Conservation (phyloP, 2,113 vertebrate species). For the Syngnathus floridae region DNA sequence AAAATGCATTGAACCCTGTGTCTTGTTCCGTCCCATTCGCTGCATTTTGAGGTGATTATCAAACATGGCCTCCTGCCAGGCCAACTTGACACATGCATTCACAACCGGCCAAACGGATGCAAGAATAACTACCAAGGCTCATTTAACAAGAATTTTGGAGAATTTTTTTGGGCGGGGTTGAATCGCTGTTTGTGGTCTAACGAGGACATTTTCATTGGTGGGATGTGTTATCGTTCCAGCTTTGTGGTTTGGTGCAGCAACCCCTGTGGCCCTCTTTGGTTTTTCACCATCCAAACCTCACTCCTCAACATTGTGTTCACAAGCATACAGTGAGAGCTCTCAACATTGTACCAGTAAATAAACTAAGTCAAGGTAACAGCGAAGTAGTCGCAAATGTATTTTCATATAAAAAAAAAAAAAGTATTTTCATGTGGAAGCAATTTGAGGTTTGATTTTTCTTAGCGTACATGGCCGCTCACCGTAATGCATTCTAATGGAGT, state of each 20-base stretch:
- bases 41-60: slow-evolving; percentile 38
- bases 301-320: background rate
- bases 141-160: slow-evolving; percentile 48
- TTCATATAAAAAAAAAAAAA: no score
- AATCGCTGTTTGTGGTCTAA: slow-evolving; percentile 40
- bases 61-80: slow-evolving; percentile 32
- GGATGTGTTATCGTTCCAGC: slow-evolving; percentile 19
- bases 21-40: slow-evolving; percentile 37
- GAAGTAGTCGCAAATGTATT: background rate
- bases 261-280: slow-evolving; percentile 38
- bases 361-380: background rate
- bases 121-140: slow-evolving; percentile 31
- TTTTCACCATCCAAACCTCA: slow-evolving; percentile 14
- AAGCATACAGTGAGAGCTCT: background rate
- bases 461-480: background rate
- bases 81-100: slow-evolving; percentile 32
- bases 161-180: slow-evolving; percentile 4
- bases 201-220: slow-evolving; percentile 31
- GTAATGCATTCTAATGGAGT: no score
- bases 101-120: slow-evolving; percentile 17
- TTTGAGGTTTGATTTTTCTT: background rate
- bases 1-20: slow-evolving; percentile 7
- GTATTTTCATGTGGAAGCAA: background rate
- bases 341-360: background rate
- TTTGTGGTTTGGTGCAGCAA: slow-evolving; percentile 52